Conservation (phyloP, 2,888 invertebrate species). For the Busseola fusca region DNA sequence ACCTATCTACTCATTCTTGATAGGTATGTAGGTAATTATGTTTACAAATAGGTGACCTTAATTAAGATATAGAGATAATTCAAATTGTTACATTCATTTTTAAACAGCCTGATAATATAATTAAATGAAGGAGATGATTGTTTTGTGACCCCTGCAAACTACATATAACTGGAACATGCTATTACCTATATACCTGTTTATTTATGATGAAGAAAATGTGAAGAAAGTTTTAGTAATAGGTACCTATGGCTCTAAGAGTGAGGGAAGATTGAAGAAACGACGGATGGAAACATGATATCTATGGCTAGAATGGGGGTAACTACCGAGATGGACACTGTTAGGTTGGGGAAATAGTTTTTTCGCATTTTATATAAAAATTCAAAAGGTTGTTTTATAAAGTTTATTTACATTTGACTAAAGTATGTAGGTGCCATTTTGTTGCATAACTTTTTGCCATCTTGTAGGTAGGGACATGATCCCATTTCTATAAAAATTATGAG, state of each 20-base stretch:
- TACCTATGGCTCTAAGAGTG: not conserved
- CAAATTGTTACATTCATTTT: constrained; percentile 40
- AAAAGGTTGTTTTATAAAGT: too few species aligned
- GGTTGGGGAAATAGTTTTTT: too few species aligned
- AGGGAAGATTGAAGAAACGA: not conserved
- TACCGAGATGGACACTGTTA: too few species aligned
- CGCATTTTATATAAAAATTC: too few species aligned
- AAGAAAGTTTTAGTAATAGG: not conserved
- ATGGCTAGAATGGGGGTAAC: too few species aligned
- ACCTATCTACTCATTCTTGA: not conserved
- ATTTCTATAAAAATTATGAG: too few species aligned
- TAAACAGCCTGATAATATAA: constrained; percentile 26
- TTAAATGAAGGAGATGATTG: constrained; percentile 25
- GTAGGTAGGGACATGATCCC: too few species aligned
- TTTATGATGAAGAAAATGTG: not conserved
- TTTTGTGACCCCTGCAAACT: constrained; percentile 1
- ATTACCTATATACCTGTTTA: not conserved
- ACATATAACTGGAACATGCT: not conserved
- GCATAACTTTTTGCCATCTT: too few species aligned
- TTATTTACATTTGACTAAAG: too few species aligned
- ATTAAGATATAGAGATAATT: constrained; percentile 37
- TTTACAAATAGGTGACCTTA: constrained; percentile 42
- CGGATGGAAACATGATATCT: too few species aligned
- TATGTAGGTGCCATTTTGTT: too few species aligned
- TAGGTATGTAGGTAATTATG: not conserved